phyloP scores from a whole-genome alignment of 2,797 vertebrate genomes.

The Botia almorhae region DNA sequence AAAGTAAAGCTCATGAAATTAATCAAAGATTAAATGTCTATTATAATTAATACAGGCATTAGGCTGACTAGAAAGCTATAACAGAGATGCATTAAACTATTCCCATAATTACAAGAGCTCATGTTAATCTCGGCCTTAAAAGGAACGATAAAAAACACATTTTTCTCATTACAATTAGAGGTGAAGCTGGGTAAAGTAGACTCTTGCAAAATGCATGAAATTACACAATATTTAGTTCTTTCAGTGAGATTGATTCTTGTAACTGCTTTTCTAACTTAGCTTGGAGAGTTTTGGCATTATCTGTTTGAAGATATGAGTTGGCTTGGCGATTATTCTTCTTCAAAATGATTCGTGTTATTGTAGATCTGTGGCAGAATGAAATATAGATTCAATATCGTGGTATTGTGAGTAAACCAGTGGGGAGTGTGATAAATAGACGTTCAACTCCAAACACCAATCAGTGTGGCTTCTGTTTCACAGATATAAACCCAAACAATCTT shows the following conservation, averaged over 20 bases:
- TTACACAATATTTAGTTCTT: conserved; percentile 11
- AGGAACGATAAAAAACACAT: conserved; percentile 22
- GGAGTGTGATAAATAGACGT: conserved; percentile 50
- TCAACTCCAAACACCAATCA: conserved; percentile 56
- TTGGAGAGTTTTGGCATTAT: conserved; percentile 41
- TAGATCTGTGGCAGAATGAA: conserved; percentile 62
- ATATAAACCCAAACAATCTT: not conserved
- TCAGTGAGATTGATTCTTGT: conserved; percentile 31
- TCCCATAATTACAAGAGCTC: conserved; percentile 65
- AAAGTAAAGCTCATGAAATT: conserved; percentile 54
- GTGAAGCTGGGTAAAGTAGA: not conserved
- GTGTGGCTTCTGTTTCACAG: conserved; percentile 29
- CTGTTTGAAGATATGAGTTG: conserved; percentile 49
- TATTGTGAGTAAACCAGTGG: conserved; percentile 58
- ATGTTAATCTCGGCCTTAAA: conserved; percentile 57
- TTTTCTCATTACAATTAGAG: conserved; percentile 4
- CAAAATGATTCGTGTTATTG: conserved; percentile 50
- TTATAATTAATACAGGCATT: conserved; percentile 68
- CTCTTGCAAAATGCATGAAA: not conserved
- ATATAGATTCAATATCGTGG: conserved; percentile 64
- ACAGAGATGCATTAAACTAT: conserved; percentile 62
- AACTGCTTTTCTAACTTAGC: conserved; percentile 46
- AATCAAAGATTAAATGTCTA: conserved; percentile 65
- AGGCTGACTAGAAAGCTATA: conserved; percentile 60
- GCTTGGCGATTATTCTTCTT: conserved; percentile 49